phyloP scores from a whole-genome alignment of 2,113 vertebrate genomes.

The Onychostoma macrolepis region DNA sequence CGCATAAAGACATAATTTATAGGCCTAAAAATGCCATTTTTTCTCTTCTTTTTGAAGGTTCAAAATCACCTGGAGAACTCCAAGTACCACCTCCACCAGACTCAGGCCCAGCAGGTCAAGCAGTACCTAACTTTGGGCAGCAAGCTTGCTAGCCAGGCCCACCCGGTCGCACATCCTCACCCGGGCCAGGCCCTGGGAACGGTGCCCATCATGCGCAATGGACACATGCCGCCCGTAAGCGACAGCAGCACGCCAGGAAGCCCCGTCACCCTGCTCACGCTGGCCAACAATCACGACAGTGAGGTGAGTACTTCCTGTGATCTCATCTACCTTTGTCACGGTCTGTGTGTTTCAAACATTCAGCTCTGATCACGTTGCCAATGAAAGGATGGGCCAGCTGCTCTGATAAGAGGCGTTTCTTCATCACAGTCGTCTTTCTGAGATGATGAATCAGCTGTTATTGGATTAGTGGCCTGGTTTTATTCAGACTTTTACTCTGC shows the following conservation, averaged over 20 bases:
- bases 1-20: not conserved
- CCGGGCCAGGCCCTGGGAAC: slow-evolving; percentile 71
- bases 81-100: slow-evolving; percentile 87
- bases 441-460: slow-evolving; percentile 56
- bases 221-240: slow-evolving; percentile 74
- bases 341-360: slow-evolving; percentile 68
- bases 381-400: slow-evolving; percentile 56
- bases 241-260: slow-evolving; percentile 75
- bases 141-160: slow-evolving; percentile 79
- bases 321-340: not conserved
- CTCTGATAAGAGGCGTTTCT: slow-evolving; percentile 64
- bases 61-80: slow-evolving; percentile 89
- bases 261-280: slow-evolving; percentile 80
- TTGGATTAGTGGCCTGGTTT: slow-evolving; percentile 60
- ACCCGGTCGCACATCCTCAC: slow-evolving; percentile 75
- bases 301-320: slow-evolving; percentile 77
- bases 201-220: slow-evolving; percentile 77
- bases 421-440: slow-evolving; percentile 41
- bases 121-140: slow-evolving; percentile 88
- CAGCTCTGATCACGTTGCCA: slow-evolving; percentile 63
- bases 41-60: slow-evolving; percentile 73
- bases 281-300: slow-evolving; percentile 78
- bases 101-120: slow-evolving; percentile 86
- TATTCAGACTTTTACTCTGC: slow-evolving; percentile 48
- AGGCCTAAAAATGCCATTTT: not conserved